A percentile compares a stretch with the other conserved stretches of the same genome.
These are phyloP conservation scores for Channallabes apus DNA, from an alignment of 2,797 vertebrate genomes.

Conservation along the genomic window DNA sequence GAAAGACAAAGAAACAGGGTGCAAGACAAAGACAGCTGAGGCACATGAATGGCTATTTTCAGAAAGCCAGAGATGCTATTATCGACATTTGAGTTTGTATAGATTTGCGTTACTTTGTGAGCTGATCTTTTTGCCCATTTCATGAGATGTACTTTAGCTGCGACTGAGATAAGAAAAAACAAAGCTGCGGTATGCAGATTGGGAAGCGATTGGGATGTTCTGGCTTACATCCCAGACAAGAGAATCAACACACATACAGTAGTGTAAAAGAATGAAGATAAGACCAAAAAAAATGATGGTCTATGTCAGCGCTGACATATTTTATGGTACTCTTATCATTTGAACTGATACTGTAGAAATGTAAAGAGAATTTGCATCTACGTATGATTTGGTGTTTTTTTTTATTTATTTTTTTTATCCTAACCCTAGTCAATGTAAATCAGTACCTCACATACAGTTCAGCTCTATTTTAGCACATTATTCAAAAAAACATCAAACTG, in stretches of 20 bases:
- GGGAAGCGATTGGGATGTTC: slow-evolving; percentile 26
- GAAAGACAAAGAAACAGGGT: neutral
- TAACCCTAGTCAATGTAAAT: neutral
- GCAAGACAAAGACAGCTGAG: neutral
- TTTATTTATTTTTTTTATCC: too few relatives aligned
- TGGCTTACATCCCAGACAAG: neutral
- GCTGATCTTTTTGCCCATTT: neutral
- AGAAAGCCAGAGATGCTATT: neutral
- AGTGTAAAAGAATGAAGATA: neutral
- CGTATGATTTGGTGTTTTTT: neutral
- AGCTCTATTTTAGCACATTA: neutral
- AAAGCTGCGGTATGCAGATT: neutral
- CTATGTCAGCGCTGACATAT: neutral
- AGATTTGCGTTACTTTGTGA: neutral
- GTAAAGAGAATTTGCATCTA: neutral
- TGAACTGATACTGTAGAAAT: neutral
- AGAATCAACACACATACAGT: neutral
- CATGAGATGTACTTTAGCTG: neutral
- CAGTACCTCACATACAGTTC: neutral
- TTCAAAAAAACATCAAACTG: neutral
- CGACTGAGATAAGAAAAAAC: neutral
- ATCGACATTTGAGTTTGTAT: neutral
- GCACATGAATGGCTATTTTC: slow-evolving; percentile 30
- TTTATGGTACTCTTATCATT: too few relatives aligned
- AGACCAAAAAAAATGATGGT: neutral